Base-by-base conservation (phyloP, 2,888 invertebrate genomes). In the Trissolcus brochymenae region DNA sequence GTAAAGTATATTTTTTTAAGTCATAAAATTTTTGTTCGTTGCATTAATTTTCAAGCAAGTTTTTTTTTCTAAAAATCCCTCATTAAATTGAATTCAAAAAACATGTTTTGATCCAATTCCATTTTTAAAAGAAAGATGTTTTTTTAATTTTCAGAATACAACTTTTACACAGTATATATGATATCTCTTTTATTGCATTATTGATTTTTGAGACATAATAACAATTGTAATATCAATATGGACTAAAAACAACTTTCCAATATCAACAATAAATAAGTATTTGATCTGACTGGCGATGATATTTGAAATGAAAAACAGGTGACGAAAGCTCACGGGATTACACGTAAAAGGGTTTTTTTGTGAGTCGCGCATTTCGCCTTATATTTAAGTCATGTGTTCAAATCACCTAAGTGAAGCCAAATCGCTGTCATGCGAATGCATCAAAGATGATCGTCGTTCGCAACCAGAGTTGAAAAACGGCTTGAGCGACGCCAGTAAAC, bases 271-370 rank as follows among this genome's bases (percentile, higher is more conserved):
- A 87, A 85, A 87, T 86, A 85, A 84, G 84, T 79, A 83, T 86
- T 85, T 85, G 83, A 86, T 84, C 84, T 82, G 81, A 82, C 84
- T 79, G 70, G 82, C 85, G 84, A 84, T 86, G 21, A 21, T 21
- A 21, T 21, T 86, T 82, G 71, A 82, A 84, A 85, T 87, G 84
- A 87, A 86, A 86, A 87, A 87, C 85, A 87, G 85, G 85, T 83
- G 85, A 85, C 86, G 86, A 84, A 82, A 84, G 84, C 85, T 84
- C 85, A 77, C 80, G 84, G 86, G 86, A 86, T 87, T 86, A 86
- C 79, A 73, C 72, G 79, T 81, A 80, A 85, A 86, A 84, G 83
- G 80, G 80, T n/a, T 80, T 83, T 81, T 70, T 79, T 64, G 75
- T 60, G 60, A 65, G 64, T 64, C 40, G 25, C 41, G 43, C 64